Conservation (phyloP, 37 sponge, comb jelly and placozoan species). For the Aphrocallistes beatrix region DNA sequence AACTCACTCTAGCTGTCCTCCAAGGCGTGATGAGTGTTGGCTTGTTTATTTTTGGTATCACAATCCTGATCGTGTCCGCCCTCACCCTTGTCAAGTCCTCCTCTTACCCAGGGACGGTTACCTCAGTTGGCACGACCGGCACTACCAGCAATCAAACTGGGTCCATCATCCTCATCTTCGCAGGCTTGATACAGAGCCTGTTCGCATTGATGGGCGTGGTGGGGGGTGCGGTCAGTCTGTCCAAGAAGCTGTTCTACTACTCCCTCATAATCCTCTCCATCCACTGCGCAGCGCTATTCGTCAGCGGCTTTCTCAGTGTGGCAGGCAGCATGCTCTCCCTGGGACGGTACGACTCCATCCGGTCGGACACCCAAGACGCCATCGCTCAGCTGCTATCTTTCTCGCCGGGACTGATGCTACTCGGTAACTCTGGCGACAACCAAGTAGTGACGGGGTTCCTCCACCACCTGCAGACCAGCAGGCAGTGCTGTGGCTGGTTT, state of each 20-base stretch:
- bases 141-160: not conserved
- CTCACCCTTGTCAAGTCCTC: not conserved
- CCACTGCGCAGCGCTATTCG: not conserved
- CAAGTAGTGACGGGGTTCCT: not conserved
- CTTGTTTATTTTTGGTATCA: not conserved
- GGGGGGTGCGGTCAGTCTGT: not conserved
- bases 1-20: not conserved
- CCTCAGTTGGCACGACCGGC: not conserved
- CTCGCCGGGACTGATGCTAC: not conserved
- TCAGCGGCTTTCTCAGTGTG: not conserved
- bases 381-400: not conserved
- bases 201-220: not conserved
- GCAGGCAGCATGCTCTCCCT: not conserved
- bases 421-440: not conserved
- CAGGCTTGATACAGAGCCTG: not conserved
- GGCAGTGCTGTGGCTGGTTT: not conserved
- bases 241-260: not conserved
- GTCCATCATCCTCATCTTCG: not conserved
- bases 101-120: not conserved
- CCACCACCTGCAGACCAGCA: not conserved
- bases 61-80: not conserved
- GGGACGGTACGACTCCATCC: not conserved
- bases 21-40: not conserved
- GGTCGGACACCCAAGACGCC: not conserved
- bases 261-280: not conserved